Evolutionary conservation across 2,888 invertebrate genomes (phyloP).

Genomic region (Exephanes ischioxanthus): DNA sequence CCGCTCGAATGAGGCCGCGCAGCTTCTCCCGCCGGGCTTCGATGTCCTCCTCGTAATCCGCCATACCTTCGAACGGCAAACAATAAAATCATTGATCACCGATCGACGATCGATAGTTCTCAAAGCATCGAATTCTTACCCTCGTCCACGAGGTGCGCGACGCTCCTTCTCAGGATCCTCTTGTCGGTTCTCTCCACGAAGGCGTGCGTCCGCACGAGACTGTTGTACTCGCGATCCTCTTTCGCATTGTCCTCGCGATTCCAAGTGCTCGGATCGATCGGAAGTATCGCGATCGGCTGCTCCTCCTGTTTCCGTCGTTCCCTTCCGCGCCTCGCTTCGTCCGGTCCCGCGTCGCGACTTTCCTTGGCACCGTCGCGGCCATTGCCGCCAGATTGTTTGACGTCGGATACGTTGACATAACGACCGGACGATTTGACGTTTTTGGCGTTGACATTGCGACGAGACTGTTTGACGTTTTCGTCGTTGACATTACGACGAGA

Average conservation of each 20-base stretch:
- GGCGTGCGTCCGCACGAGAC: conserved; percentile 67
- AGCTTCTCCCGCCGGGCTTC: conserved; percentile 84
- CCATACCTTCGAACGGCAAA: conserved; percentile 80
- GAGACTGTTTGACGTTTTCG: background rate
- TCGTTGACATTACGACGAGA: conserved; percentile 24
- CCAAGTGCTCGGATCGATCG: conserved; percentile 33
- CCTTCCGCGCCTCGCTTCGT: background rate
- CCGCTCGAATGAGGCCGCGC: conserved; percentile 81
- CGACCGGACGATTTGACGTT: conserved; percentile 1
- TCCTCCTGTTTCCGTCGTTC: conserved; percentile 27
- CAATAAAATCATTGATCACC: conserved; percentile 19
- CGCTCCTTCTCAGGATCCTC: conserved; percentile 69
- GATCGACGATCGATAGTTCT: conserved; percentile 21
- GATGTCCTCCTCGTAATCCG: conserved; percentile 85
- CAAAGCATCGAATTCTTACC: conserved; percentile 55
- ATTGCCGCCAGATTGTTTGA: conserved; percentile 20
- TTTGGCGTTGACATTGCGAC: conserved; percentile 4
- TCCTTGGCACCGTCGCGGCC: conserved; percentile 6
- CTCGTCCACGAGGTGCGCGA: conserved; percentile 74
- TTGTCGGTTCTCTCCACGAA: conserved; percentile 73
- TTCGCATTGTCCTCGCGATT: conserved; percentile 26
- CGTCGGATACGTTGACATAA: conserved; percentile 7
- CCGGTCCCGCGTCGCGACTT: conserved; percentile 3
- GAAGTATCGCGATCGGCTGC: conserved; percentile 50
- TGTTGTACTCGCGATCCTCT: conserved; percentile 68